phyloP scores from a whole-genome alignment of 2,113 vertebrate species.

The Lamprotornis superbus region DNA sequence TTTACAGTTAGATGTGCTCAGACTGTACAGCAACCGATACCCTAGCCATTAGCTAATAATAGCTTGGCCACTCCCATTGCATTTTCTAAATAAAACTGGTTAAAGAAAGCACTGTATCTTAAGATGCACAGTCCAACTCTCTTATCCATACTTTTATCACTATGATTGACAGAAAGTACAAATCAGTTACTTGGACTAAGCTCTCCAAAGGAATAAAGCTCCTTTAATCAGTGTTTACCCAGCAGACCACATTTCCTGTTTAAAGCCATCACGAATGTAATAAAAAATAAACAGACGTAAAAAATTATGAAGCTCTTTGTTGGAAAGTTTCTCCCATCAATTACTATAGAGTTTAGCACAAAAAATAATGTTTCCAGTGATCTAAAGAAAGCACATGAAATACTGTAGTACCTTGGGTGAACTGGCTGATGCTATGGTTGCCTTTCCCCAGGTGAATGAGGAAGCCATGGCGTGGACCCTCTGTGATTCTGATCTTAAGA shows the following conservation, averaged over 20 bases:
- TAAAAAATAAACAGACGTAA: neutral
- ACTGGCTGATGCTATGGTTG: constrained; percentile 86
- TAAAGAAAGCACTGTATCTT: neutral
- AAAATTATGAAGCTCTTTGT: neutral
- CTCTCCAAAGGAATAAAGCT: neutral
- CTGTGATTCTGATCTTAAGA: constrained; percentile 83
- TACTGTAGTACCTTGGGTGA: constrained; percentile 88
- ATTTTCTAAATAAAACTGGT: constrained; percentile 16
- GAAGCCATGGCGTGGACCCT: constrained; percentile 82
- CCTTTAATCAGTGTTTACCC: neutral
- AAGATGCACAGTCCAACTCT: neutral
- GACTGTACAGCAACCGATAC: neutral
- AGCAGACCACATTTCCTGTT: neutral
- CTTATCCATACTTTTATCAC: neutral
- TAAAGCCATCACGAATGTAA: neutral
- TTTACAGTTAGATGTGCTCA: neutral
- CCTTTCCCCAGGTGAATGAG: constrained; percentile 88
- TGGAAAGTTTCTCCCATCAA: neutral
- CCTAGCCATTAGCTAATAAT: neutral
- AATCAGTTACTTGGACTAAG: neutral
- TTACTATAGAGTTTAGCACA: neutral
- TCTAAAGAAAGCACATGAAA: neutral
- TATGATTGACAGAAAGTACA: neutral
- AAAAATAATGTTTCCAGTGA: neutral
- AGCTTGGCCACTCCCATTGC: neutral